Conservation (phyloP, 23 tunicate species). For the Diplosoma virens region DNA sequence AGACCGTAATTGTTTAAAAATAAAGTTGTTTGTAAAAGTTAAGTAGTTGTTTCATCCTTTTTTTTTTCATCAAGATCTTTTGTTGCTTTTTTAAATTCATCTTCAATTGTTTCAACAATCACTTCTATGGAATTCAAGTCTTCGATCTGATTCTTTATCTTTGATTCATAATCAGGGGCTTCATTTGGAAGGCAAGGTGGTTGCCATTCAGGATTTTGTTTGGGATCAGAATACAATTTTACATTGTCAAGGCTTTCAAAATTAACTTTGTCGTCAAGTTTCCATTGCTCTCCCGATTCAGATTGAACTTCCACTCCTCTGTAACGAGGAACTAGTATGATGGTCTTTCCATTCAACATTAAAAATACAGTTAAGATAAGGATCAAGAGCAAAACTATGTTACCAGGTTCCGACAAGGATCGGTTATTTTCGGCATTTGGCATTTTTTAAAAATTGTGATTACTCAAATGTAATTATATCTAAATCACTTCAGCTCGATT, state of each 20-base stretch:
- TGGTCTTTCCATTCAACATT: conserved; percentile 49
- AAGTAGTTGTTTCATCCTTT: too few relatives aligned
- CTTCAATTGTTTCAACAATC: conserved; percentile 23
- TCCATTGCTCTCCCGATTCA: conserved; percentile 43
- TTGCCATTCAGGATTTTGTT: conserved; percentile 41
- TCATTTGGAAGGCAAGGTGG: conserved; percentile 68
- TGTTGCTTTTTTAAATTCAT: conserved; percentile 27
- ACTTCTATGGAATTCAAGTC: not conserved
- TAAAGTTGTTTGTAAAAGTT: too few relatives aligned
- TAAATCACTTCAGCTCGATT: too few relatives aligned
- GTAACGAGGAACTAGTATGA: conserved; percentile 44
- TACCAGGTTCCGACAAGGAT: conserved; percentile 42
- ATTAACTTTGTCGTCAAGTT: conserved; percentile 6
- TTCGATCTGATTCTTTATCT: conserved; percentile 15
- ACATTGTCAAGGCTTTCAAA: conserved; percentile 6
- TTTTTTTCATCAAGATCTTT: conserved; percentile 1
- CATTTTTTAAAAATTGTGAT: too few relatives aligned
- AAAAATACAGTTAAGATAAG: conserved; percentile 22
- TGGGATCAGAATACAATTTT: conserved; percentile 2
- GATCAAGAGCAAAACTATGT: conserved; percentile 40
- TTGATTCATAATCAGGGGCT: conserved; percentile 43
- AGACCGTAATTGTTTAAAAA: too few relatives aligned
- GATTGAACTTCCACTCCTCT: conserved; percentile 25
- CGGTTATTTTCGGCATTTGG: not conserved
- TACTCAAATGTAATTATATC: not conserved